phyloP scores from a whole-genome alignment of 2,113 vertebrate genomes.

The Siphamia tubifer region DNA sequence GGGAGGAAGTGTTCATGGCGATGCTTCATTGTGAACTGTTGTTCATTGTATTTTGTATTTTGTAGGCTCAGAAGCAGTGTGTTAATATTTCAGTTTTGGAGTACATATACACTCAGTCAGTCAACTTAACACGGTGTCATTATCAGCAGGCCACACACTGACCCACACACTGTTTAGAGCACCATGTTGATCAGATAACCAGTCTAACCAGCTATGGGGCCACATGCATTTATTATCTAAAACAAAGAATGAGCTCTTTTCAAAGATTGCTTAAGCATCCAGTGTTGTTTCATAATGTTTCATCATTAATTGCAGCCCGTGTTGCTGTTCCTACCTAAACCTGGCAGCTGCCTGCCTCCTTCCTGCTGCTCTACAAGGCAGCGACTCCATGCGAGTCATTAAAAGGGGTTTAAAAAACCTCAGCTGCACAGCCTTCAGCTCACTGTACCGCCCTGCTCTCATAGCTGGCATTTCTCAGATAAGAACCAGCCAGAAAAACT shows the following conservation, averaged over 20 bases:
- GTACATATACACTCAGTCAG: neutral
- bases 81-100: no score
- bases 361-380: slow-evolving; percentile 23
- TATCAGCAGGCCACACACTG: neutral
- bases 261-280: neutral
- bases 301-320: slow-evolving; percentile 45
- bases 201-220: neutral
- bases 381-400: slow-evolving; percentile 10
- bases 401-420: neutral
- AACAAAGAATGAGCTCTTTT: neutral
- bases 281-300: slow-evolving; percentile 46
- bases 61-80: no score
- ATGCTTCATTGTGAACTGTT: no score
- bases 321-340: slow-evolving; percentile 28
- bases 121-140: neutral
- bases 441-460: slow-evolving; percentile 11
- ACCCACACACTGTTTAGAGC: neutral
- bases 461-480: slow-evolving; percentile 49
- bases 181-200: neutral
- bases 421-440: slow-evolving; percentile 5
- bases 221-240: neutral
- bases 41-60: no score
- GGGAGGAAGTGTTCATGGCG: no score
- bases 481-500: slow-evolving; percentile 43
- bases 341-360: slow-evolving; percentile 12